Conservation (phyloP, 2,113 vertebrate species). For the Anoplopoma fimbria region DNA sequence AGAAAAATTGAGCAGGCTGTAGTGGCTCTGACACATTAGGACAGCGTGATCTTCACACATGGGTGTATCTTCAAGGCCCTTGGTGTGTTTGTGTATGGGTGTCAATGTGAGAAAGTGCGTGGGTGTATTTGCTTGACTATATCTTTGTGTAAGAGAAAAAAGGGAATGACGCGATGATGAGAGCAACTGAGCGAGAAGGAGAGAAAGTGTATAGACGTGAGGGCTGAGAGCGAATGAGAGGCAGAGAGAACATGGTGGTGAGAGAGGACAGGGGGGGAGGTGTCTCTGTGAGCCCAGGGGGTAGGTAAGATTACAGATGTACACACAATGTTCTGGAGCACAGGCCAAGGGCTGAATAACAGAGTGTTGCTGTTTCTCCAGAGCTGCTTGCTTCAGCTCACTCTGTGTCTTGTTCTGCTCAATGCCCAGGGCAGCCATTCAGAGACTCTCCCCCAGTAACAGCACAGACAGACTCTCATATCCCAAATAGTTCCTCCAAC, state of each 20-base stretch:
- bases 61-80: constrained; percentile 78
- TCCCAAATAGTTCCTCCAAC: constrained; percentile 70
- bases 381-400: constrained; percentile 75
- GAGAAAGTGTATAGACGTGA: constrained; percentile 51
- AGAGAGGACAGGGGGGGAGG: constrained; percentile 15
- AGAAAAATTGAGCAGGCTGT: constrained; percentile 59
- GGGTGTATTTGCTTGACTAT: constrained; percentile 80
- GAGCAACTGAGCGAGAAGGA: constrained; percentile 47
- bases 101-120: constrained; percentile 78
- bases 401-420: constrained; percentile 73
- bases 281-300: constrained; percentile 66
- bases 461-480: constrained; percentile 59
- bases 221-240: constrained; percentile 52
- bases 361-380: constrained; percentile 76
- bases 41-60: constrained; percentile 76
- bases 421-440: constrained; percentile 79
- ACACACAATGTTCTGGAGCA: constrained; percentile 81
- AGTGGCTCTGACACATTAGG: constrained; percentile 74
- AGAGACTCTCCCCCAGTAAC: constrained; percentile 67
- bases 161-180: constrained; percentile 63
- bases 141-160: constrained; percentile 77
- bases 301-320: constrained; percentile 81
- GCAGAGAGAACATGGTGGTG: constrained; percentile 44
- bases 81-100: constrained; percentile 76
- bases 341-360: constrained; percentile 79